Evolutionary conservation across 2,797 vertebrate species (phyloP).

Genomic region (Poeciliopsis paucimaculata): DNA sequence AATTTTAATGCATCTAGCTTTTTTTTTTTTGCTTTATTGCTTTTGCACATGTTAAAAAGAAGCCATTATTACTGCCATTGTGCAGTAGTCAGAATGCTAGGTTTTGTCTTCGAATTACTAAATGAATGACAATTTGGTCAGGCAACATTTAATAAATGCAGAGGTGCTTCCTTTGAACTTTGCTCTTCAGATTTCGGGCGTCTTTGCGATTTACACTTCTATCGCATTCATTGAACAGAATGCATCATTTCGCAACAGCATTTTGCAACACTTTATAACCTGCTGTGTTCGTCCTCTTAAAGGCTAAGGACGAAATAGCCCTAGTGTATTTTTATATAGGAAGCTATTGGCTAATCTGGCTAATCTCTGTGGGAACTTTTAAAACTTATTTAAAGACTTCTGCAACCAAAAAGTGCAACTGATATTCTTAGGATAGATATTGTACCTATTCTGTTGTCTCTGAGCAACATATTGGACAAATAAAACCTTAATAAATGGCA

Average conservation of each 20-base stretch:
- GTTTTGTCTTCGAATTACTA: constrained; percentile 19
- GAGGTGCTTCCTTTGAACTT: neutral
- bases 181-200: neutral
- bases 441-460: neutral
- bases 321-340: neutral
- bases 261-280: neutral
- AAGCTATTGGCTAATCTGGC: neutral
- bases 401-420: neutral
- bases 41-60: constrained; percentile 33
- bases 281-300: neutral
- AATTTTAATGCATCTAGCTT: constrained; percentile 15
- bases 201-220: neutral
- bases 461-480: neutral
- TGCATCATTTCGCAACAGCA: neutral
- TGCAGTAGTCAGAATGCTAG: constrained; percentile 8
- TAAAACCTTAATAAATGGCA: constrained; percentile 11
- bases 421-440: neutral
- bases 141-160: neutral
- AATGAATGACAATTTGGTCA: constrained; percentile 10
- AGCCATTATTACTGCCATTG: constrained; percentile 23
- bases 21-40: constrained; percentile 48
- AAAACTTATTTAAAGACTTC: neutral
- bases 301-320: neutral
- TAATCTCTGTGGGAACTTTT: neutral
- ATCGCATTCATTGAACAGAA: neutral